A percentile compares a stretch with the other conserved stretches of the same genome.
Evolutionary conservation across 2,113 vertebrate species (phyloP).

Genomic region (Coreoperca whiteheadi): DNA sequence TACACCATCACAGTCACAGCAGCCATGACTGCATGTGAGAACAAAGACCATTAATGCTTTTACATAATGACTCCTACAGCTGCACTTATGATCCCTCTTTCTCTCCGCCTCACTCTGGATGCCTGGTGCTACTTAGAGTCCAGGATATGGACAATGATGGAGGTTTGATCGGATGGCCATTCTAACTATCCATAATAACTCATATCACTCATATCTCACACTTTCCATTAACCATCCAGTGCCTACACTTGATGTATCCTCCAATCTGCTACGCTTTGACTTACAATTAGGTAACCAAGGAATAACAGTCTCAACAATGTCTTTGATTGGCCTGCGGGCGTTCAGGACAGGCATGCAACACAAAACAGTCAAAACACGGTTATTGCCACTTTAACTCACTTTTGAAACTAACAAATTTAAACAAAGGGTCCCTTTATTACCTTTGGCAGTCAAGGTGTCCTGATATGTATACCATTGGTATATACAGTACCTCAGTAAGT

Average conservation of each 20-base stretch:
- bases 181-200: constrained; percentile 11
- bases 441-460: no score
- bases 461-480: not conserved
- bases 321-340: not conserved
- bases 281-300: not conserved
- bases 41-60: constrained; percentile 36
- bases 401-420: not conserved
- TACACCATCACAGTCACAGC: constrained; percentile 19
- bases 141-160: constrained; percentile 26
- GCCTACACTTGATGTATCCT: not conserved
- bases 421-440: not conserved
- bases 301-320: not conserved
- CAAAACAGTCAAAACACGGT: no score
- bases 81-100: constrained; percentile 31
- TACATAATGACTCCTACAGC: constrained; percentile 59
- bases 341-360: no score
- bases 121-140: constrained; percentile 20
- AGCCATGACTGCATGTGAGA: constrained; percentile 24
- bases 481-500: not conserved
- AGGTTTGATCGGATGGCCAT: constrained; percentile 23
- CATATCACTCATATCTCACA: constrained; percentile 6
- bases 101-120: constrained; percentile 6
- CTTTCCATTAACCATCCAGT: not conserved
- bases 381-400: no score
- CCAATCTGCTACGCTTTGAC: not conserved